Evolutionary conservation across 2,888 invertebrate genomes (phyloP).

Genomic region (Leptinotarsa juncta): DNA sequence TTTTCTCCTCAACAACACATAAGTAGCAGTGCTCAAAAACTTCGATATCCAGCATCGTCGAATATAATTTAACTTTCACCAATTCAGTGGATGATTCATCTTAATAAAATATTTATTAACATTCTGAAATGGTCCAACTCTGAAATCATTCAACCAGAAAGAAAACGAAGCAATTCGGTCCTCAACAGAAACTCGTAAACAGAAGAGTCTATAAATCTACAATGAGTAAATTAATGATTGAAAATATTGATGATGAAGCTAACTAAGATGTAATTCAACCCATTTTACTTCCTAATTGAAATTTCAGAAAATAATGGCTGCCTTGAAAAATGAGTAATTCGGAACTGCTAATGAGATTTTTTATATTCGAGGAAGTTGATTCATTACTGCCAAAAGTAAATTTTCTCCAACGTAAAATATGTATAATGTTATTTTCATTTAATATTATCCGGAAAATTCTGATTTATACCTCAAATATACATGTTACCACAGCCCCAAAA

Average conservation of each 20-base stretch:
- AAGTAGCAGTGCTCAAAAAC: too few relatives aligned
- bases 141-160: not conserved
- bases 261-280: conserved; percentile 11
- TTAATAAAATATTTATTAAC: not conserved
- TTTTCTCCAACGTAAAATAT: not conserved
- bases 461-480: too few relatives aligned
- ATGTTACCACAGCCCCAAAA: too few relatives aligned
- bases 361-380: not conserved
- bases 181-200: conserved; percentile 3
- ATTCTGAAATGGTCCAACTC: not conserved
- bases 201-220: not conserved
- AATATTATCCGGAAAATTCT: too few relatives aligned
- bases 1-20: too few relatives aligned
- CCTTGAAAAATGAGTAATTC: conserved; percentile 1
- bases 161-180: not conserved
- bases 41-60: too few relatives aligned
- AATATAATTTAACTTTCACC: too few relatives aligned
- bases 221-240: not conserved
- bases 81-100: too few relatives aligned
- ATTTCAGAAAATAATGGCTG: conserved; percentile 3
- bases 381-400: not conserved
- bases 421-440: not conserved
- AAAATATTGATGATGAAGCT: conserved; percentile 11
- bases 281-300: conserved; percentile 9
- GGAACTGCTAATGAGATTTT: conserved; percentile 9